Percentiles rank a stretch among this genome's conserved stretches.
Conservation (phyloP, 2,797 vertebrate species). For the Sebastes vulpes region DNA sequence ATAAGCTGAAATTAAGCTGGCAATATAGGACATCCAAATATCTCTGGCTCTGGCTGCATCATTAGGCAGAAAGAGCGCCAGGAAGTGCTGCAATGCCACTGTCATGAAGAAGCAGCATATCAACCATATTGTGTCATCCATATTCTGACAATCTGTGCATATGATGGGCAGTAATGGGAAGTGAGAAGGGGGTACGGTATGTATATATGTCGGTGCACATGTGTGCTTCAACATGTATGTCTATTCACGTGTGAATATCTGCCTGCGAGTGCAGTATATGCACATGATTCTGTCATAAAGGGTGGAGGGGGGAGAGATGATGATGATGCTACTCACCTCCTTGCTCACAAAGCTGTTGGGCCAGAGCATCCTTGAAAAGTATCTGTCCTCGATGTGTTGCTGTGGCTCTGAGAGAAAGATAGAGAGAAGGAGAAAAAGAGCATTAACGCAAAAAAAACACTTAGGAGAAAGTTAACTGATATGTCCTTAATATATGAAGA, state of each 20-base stretch:
- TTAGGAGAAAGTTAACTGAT: constrained; percentile 32
- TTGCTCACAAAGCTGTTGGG: constrained; percentile 97
- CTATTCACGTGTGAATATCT: constrained; percentile 20
- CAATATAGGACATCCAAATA: constrained; percentile 77
- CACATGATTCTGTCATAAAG: constrained; percentile 1
- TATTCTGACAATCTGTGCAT: constrained; percentile 32
- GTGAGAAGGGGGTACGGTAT: neutral
- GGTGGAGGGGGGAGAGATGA: neutral
- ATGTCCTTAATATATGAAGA: constrained; percentile 45
- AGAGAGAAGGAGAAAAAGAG: constrained; percentile 36
- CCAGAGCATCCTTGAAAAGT: constrained; percentile 98
- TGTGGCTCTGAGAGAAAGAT: constrained; percentile 89
- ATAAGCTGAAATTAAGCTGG: constrained; percentile 85
- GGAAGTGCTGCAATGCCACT: constrained; percentile 53
- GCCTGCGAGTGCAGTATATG: neutral
- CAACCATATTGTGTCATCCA: constrained; percentile 39
- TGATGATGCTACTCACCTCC: constrained; percentile 90
- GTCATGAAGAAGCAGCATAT: constrained; percentile 47
- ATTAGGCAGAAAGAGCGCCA: constrained; percentile 66
- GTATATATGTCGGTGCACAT: constrained; percentile 10
- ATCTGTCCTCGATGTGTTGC: constrained; percentile 97
- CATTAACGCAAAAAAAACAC: constrained; percentile 41
- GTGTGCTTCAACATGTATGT: constrained; percentile 27
- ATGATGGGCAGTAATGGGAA: constrained; percentile 45
- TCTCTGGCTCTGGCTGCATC: constrained; percentile 70